Base-by-base conservation (phyloP, 2,797 vertebrate genomes). In the Chromis chromis region DNA sequence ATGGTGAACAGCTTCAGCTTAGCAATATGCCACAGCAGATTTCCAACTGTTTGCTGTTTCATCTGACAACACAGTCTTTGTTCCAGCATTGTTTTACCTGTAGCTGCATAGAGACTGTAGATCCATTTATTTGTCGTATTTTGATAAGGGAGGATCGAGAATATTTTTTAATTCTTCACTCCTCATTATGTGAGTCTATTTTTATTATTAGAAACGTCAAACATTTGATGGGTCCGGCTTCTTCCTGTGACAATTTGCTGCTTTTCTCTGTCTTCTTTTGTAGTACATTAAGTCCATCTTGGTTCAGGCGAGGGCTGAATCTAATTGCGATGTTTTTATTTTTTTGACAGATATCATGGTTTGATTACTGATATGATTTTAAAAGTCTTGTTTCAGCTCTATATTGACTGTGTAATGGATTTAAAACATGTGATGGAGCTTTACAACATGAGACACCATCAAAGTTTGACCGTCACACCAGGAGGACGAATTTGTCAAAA, bases 1-100 rank as follows among this genome's bases (percentile, higher is more conserved):
- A 80, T 21, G 55, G 73, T 14, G 21, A 82, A 65, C 78, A 40
- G 77, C 69, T 77, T 78, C 21, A 76, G 55, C 31, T 77, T 50
- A 63, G 62, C 72, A 55, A 27, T 39, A n/a, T 70, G 72, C 82
- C 82, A 68, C 64, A 52, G 59, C 76, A 33, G 13, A 76, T 78
- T 74, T 80, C 59, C 60, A 53, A 3, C 52, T 71, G 58, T 62
- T 67, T 70, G 3, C 52, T 71, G 58, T 62, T 67, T 71, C 19
- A 59, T 74, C 71, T 62, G 61, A 46, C 65, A 54, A 67, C 39
- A 31, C 8, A 8, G 22, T 73, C 56, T 74, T 74, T 66, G 64
- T 78, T 73, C 33, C 49, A 58, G 25, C 48, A 12, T 6, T 17
- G 24, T 65, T 77, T 77, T 8, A 81, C 46, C 66, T 55, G 59